These are phyloP conservation scores for Periplaneta americana DNA, from an alignment of 1,140 invertebrate species.

Conservation along the genomic window DNA sequence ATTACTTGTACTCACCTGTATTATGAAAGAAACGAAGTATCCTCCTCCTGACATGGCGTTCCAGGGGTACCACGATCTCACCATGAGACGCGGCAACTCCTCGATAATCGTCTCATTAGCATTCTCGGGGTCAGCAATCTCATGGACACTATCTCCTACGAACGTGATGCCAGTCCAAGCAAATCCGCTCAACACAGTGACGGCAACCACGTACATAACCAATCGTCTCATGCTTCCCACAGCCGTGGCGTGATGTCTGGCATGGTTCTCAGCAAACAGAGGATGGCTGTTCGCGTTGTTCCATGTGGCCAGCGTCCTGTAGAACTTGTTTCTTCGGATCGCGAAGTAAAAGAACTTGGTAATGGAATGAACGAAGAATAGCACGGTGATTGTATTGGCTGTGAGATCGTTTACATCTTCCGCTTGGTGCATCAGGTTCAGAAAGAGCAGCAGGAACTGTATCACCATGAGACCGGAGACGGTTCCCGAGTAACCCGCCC, in stretches of 20 bases:
- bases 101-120: slow-evolving; percentile 59
- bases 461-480: neutral
- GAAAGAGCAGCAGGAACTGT: slow-evolving; percentile 44
- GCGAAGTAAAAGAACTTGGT: slow-evolving; percentile 71
- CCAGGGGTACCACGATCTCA: slow-evolving; percentile 72
- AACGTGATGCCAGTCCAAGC: slow-evolving; percentile 72
- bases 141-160: slow-evolving; percentile 63
- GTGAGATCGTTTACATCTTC: slow-evolving; percentile 76
- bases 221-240: slow-evolving; percentile 70
- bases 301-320: slow-evolving; percentile 39
- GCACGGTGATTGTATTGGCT: slow-evolving; percentile 71
- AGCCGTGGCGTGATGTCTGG: slow-evolving; percentile 61
- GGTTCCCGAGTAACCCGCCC: neutral
- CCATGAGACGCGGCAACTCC: slow-evolving; percentile 62
- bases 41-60: slow-evolving; percentile 53
- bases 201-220: slow-evolving; percentile 56
- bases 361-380: slow-evolving; percentile 72
- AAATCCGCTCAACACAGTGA: slow-evolving; percentile 28
- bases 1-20: slow-evolving; percentile 45
- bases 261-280: slow-evolving; percentile 76
- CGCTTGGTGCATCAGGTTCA: slow-evolving; percentile 61
- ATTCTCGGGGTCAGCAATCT: slow-evolving; percentile 59
- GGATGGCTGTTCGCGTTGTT: slow-evolving; percentile 69
- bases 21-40: slow-evolving; percentile 58
- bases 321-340: slow-evolving; percentile 65